Evolutionary conservation across 2,797 vertebrate genomes (phyloP).

Genomic region (Trematomus bernacchii): DNA sequence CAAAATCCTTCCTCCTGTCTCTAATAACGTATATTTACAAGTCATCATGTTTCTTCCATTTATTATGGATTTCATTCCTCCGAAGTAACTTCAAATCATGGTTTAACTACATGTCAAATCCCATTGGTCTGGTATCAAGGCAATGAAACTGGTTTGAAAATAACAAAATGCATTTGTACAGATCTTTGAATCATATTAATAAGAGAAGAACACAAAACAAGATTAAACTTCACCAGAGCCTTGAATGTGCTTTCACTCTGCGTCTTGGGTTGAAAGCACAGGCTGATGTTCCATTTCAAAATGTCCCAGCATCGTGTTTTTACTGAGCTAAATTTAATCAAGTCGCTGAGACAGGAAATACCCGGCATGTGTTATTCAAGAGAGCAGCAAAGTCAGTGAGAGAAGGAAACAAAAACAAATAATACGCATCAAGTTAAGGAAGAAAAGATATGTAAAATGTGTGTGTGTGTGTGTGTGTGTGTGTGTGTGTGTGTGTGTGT

Average conservation of each 20-base stretch:
- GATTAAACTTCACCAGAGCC: neutral
- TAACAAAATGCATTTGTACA: too few relatives aligned
- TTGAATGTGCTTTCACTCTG: neutral
- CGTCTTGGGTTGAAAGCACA: neutral
- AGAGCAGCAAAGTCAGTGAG: constrained; percentile 3
- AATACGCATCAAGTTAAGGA: neutral
- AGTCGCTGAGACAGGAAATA: constrained; percentile 17
- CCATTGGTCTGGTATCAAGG: too few relatives aligned
- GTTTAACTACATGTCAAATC: too few relatives aligned
- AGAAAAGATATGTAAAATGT: neutral
- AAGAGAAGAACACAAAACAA: neutral
- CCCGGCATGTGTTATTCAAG: constrained; percentile 7
- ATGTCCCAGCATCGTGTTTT: constrained; percentile 32
- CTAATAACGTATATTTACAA: neutral
- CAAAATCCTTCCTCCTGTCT: too few relatives aligned
- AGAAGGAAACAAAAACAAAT: constrained; percentile 12
- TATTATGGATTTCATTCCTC: neutral
- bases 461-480: neutral
- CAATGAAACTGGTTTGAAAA: neutral
- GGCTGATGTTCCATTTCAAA: neutral
- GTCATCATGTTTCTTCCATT: neutral
- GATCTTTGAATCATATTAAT: too few relatives aligned
- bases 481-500: neutral
- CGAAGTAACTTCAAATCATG: too few relatives aligned
- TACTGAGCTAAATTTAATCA: constrained; percentile 46